Evolutionary conservation across 2,888 invertebrate genomes (phyloP).

Genomic region (Icerya purchasi): DNA sequence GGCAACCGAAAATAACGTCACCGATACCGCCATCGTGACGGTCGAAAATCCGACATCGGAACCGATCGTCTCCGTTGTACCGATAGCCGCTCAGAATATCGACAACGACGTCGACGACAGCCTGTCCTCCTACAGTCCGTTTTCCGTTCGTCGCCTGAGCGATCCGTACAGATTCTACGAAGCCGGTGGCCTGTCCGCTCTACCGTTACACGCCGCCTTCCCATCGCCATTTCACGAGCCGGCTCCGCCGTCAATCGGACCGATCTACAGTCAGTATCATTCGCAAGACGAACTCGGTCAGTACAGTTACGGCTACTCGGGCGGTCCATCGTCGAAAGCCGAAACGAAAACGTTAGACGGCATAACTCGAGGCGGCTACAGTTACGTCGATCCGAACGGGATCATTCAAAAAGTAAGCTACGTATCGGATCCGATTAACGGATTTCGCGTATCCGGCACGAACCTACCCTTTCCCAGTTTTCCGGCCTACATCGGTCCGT

Average conservation of each 20-base stretch:
- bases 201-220: neutral
- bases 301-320: slow-evolving; percentile 24
- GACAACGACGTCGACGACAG: neutral
- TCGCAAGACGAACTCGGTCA: slow-evolving; percentile 27
- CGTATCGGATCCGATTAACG: slow-evolving; percentile 36
- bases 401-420: slow-evolving; percentile 40
- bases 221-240: slow-evolving; percentile 1
- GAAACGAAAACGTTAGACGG: slow-evolving; percentile 25
- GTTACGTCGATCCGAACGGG: slow-evolving; percentile 43
- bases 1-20: slow-evolving; percentile 8
- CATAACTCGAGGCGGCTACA: slow-evolving; percentile 32
- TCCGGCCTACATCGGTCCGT: slow-evolving; percentile 19
- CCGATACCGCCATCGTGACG: slow-evolving; percentile 17
- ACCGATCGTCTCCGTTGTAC: slow-evolving; percentile 11
- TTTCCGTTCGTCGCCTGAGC: slow-evolving; percentile 1
- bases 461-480: slow-evolving; percentile 30
- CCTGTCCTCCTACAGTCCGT: slow-evolving; percentile 1
- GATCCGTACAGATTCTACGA: slow-evolving; percentile 6
- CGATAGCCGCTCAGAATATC: slow-evolving; percentile 5
- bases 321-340: slow-evolving; percentile 21
- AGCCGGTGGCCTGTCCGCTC: slow-evolving; percentile 2
- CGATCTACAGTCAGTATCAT: slow-evolving; percentile 17
- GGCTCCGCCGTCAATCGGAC: slow-evolving; percentile 11
- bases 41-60: neutral
- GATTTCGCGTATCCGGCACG: slow-evolving; percentile 41